Evolutionary conservation across 2,113 vertebrate species (phyloP), one percentile per base, ranked within the genome.

Genomic region (Callocephalon fimbriatum): DNA sequence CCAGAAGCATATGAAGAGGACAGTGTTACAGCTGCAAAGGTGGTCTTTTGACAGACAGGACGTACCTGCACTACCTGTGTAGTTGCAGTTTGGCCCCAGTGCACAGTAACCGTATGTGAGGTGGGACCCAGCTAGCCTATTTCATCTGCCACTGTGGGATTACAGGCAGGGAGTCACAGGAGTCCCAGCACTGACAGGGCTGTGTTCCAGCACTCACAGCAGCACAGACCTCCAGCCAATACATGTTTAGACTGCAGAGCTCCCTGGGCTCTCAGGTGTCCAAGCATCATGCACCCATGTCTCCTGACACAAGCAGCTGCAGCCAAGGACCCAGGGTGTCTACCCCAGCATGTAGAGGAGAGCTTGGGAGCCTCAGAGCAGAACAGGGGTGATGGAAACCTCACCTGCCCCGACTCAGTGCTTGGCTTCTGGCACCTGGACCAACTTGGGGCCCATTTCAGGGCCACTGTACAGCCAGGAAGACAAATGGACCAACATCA

Each of bases 41-140:
- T 37, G 12, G 10, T 2, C 40, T 35, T 40, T 7, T 11, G 25
- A 15, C 22, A 45, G 32, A 4, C 67, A 68, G 61, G 27, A 44
- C 1, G 1, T 5, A 18, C 26, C 35, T 32, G 50, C 50, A 3
- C n/a, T 8, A 3, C 1, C 29, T 21, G 19, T 21, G 56, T 4
- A 2, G 47, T 5, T 56, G 16, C 10, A 10, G 6, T 27, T 21
- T 3, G 32, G 15, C 27, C 53, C 37, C 50, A 7, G 74, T 0
- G 0, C 67, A 27, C 61, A 7, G 14, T 5, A 14, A 14, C 23
- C 1, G 1, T 22, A 6, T 1, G 2, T 1, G 26, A 48, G 62
- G 45, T 6, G 50, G 53, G 56, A 48, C 5, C 23, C 63, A 22
- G 15, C 31, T 65, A 17, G 35, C 40, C n/a, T 4, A 0, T 4